Evolutionary conservation across 1,140 invertebrate genomes (phyloP).

Genomic region (Aphis craccivora): DNA sequence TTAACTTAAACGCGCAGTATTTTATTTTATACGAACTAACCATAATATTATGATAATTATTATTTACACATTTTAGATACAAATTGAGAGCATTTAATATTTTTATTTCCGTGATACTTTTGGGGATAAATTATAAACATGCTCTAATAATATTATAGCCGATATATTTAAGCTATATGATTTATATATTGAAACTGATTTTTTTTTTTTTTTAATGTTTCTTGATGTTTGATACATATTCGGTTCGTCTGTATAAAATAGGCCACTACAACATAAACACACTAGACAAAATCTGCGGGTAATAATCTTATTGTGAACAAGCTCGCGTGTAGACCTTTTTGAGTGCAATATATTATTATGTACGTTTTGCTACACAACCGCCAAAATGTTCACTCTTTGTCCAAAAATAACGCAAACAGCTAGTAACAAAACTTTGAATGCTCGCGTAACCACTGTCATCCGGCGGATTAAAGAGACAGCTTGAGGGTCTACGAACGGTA

Average conservation of each 20-base stretch:
- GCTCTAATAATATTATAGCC: too few species aligned
- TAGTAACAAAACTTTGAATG: neutral
- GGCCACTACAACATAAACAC: neutral
- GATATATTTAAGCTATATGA: too few species aligned
- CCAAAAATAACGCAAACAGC: neutral
- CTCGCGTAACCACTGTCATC: neutral
- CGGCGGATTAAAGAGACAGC: constrained; percentile 8
- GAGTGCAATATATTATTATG: neutral
- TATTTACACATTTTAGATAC: too few species aligned
- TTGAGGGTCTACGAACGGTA: neutral
- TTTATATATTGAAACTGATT: neutral
- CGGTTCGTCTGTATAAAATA: neutral
- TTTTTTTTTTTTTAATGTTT: neutral
- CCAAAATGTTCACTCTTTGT: constrained; percentile 10
- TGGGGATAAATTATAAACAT: neutral
- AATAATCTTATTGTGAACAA: neutral
- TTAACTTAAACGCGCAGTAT: too few species aligned
- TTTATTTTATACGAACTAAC: too few species aligned
- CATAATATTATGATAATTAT: too few species aligned
- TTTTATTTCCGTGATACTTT: too few species aligned
- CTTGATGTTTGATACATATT: neutral
- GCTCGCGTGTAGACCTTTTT: neutral
- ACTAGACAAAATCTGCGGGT: neutral
- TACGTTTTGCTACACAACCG: neutral
- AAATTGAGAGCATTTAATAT: too few species aligned